Evolutionary conservation across 2,797 vertebrate genomes (phyloP).

Genomic region (Sciurus carolinensis): DNA sequence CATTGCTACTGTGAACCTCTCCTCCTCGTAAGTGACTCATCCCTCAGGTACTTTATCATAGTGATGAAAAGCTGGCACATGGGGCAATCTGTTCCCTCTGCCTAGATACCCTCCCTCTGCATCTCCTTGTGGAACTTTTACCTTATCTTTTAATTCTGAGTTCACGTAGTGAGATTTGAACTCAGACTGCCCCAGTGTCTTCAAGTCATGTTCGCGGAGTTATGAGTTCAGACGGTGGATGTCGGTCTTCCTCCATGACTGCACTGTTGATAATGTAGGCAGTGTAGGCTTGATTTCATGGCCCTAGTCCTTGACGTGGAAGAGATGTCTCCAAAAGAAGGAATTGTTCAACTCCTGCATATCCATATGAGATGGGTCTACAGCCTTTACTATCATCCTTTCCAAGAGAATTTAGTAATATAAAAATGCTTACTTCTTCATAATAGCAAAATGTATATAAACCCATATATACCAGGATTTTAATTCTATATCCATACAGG

Average conservation of each 20-base stretch:
- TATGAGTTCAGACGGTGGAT: background rate
- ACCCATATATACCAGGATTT: background rate
- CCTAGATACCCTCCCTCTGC: background rate
- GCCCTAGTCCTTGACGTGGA: background rate
- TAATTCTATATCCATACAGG: background rate
- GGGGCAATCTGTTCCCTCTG: rapidly evolving
- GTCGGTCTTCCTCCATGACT: background rate
- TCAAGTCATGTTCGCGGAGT: background rate
- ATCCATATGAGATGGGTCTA: background rate
- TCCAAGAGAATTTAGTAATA: background rate
- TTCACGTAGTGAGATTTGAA: background rate
- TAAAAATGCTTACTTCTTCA: background rate
- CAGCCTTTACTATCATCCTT: background rate
- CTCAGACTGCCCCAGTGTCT: background rate
- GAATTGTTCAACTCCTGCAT: background rate
- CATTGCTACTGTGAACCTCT: background rate
- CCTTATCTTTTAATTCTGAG: background rate
- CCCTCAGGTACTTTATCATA: background rate
- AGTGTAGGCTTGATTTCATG: background rate
- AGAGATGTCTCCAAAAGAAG: background rate
- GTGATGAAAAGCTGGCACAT: background rate
- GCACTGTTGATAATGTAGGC: background rate
- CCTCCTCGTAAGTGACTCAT: background rate
- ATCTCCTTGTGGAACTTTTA: background rate
- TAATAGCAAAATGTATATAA: conserved; percentile 27